These are phyloP conservation scores for Pediacus dermestoides DNA, from an alignment of 2,888 invertebrate species.

Conservation along the genomic window DNA sequence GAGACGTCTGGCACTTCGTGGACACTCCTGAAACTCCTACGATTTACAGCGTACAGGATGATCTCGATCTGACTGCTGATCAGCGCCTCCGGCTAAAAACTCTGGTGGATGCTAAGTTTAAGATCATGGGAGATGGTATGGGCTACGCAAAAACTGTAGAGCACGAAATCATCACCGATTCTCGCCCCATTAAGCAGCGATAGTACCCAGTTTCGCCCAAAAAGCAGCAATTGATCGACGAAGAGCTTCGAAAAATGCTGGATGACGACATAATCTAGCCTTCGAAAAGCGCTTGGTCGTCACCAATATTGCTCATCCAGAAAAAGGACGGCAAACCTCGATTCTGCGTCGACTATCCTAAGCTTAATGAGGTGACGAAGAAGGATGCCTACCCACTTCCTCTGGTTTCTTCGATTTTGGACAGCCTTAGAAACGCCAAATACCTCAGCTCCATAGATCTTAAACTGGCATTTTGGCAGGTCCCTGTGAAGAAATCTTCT, in stretches of 20 bases:
- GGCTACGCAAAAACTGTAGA: conserved; percentile 9
- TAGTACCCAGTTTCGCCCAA: conserved; percentile 11
- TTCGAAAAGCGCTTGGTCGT: neutral
- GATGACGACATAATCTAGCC: conserved; percentile 7
- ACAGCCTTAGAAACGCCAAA: too few species aligned
- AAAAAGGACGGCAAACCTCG: neutral
- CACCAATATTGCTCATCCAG: neutral
- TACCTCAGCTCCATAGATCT: too few species aligned
- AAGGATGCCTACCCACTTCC: too few species aligned
- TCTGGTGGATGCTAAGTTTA: conserved; percentile 12
- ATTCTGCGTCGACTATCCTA: neutral
- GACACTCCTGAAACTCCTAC: conserved; percentile 2
- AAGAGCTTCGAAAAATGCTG: conserved; percentile 7
- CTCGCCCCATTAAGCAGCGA: conserved; percentile 8
- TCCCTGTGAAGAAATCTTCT: too few species aligned
- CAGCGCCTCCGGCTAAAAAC: conserved; percentile 8
- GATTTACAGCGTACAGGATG: too few species aligned
- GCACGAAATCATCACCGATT: conserved; percentile 6
- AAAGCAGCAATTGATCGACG: conserved; percentile 10
- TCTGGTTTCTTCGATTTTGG: too few species aligned
- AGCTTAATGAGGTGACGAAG: conserved; percentile 3
- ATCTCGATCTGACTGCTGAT: neutral
- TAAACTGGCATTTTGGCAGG: too few species aligned
- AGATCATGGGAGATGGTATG: conserved; percentile 9
- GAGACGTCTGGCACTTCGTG: conserved; percentile 22